A percentile compares a stretch with the other conserved stretches of the same genome.
Conservation (phyloP, 2,888 invertebrate genomes). For the Iselma pallidipennis region DNA sequence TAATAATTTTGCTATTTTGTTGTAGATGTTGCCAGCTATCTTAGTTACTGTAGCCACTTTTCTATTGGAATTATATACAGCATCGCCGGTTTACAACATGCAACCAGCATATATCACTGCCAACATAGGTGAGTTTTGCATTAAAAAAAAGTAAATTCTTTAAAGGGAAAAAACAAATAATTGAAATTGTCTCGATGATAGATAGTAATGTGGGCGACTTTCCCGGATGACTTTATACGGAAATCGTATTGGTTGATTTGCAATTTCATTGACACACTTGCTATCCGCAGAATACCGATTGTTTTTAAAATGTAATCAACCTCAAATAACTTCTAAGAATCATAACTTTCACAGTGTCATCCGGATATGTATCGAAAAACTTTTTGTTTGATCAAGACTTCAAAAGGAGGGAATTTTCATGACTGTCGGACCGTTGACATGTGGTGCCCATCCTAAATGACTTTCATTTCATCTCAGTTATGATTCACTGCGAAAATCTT, state of each 20-base stretch:
- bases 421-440: too few species aligned
- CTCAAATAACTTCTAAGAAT: too few species aligned
- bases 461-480: background rate
- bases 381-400: background rate
- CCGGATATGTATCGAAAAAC: background rate
- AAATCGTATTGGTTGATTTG: background rate
- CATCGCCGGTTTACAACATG: slow-evolving; percentile 56
- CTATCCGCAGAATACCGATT: too few species aligned
- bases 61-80: slow-evolving; percentile 47
- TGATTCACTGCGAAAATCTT: too few species aligned
- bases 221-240: background rate
- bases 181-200: background rate
- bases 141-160: background rate
- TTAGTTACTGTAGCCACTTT: slow-evolving; percentile 50
- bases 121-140: slow-evolving; percentile 49
- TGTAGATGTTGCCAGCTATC: slow-evolving; percentile 55
- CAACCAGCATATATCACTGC: slow-evolving; percentile 55
- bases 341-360: background rate
- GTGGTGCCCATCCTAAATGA: background rate
- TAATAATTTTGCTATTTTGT: slow-evolving; percentile 29
- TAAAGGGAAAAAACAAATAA: background rate
- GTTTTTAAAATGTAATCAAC: too few species aligned
- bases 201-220: background rate
- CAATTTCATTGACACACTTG: background rate
- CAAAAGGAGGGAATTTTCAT: background rate